Base-by-base conservation (phyloP, 2,888 invertebrate species). In the Steinernema scapterisci region DNA sequence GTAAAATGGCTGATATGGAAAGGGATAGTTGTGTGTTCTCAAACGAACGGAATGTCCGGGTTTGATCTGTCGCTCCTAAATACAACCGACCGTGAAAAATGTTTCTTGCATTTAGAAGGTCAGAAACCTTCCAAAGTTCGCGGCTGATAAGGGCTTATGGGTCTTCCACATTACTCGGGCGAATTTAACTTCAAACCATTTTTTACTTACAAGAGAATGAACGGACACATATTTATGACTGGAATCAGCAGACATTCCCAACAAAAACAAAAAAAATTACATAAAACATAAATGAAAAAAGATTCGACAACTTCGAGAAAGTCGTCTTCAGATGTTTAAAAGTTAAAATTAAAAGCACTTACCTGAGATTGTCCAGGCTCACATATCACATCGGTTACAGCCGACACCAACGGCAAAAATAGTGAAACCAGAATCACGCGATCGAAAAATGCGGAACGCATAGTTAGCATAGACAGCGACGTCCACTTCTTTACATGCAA, bases 331-430 rank as follows among this genome's bases (percentile, higher is more conserved):
- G 6, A 6, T n/a, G 6, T 13, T 13, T 6, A 51, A 19, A 51
- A 19, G 19, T 51, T 13, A 9, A 51, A 19, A 19, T 6, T 54
- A 54, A 13, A 31, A 31, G 16, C 6, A 31, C 63, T 63, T 13
- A 63, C 63, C 27, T 16, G 3, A 31, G 23, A 16, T 16, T 63
- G 27, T 63, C 63, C 63, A 63, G 63, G 63, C 31, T 63, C 19
- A 16, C 63, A 63, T 5, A 31, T 31, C 16, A 63, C 63, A 25
- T 63, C 31, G 25, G 25, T 25, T 9, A 63, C 6, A 31, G 63
- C 63, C 5, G 63, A 31, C 5, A 27, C 31, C 27, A 16, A 13
- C 16, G 63, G 38, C 1, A 63, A 13, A 19, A 63, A 31, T 1
- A 63, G 63, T 2, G 6, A 13, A 31, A 19, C 3, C n/a, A 27